Percentiles rank a stretch among this genome's conserved stretches.
Evolutionary conservation across 1,140 invertebrate species (phyloP).

Genomic region (Helicoverpa zea): DNA sequence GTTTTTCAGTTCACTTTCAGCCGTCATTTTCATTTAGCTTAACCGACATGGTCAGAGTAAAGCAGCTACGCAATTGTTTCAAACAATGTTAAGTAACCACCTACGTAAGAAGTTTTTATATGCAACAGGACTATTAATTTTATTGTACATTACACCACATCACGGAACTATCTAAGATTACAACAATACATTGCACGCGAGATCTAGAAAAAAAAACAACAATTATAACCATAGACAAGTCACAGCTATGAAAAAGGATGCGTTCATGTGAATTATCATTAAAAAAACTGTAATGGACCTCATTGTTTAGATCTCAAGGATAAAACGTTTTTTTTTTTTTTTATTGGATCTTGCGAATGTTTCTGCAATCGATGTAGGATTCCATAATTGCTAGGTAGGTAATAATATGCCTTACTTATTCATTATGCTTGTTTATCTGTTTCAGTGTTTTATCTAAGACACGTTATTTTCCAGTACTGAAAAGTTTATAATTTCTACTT

Average conservation of each 20-base stretch:
- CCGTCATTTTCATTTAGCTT: too few species aligned
- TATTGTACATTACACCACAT: neutral
- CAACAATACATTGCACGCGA: slow-evolving; percentile 51
- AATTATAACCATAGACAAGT: slow-evolving; percentile 13
- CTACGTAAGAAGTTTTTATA: too few species aligned
- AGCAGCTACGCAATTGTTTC: too few species aligned
- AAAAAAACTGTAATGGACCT: slow-evolving; percentile 59
- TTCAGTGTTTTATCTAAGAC: neutral
- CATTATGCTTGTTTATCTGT: neutral
- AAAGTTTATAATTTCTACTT: too few species aligned
- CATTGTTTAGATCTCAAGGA: slow-evolving; percentile 45
- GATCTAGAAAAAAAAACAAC: neutral
- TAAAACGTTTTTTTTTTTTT: slow-evolving; percentile 28
- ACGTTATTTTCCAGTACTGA: too few species aligned
- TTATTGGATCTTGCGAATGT: slow-evolving; percentile 5
- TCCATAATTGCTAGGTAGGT: neutral
- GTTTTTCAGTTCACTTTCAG: too few species aligned
- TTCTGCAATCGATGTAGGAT: slow-evolving; percentile 34
- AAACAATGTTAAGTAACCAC: too few species aligned
- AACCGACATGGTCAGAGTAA: too few species aligned
- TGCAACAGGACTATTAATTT: neutral
- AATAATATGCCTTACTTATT: neutral
- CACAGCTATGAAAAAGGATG: slow-evolving; percentile 71
- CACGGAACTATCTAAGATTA: slow-evolving; percentile 36
- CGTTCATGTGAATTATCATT: slow-evolving; percentile 72